Percentiles rank a stretch among this genome's conserved stretches.
Evolutionary conservation across 35 echinoderm and acorn worm genomes (phyloP).

Genomic region (Apostichopus californicus): DNA sequence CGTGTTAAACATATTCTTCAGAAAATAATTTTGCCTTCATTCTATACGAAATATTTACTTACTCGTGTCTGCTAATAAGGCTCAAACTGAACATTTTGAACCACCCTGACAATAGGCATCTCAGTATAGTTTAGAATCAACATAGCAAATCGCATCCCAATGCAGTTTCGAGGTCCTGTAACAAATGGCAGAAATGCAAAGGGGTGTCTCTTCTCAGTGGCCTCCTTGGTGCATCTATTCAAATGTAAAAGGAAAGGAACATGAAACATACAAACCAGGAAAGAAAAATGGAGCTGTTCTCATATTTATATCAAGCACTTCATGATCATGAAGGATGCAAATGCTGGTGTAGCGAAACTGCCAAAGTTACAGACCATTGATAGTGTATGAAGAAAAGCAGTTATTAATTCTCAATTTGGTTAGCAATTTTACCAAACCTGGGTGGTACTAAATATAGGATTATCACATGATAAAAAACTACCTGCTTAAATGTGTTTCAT

Average conservation of each 20-base stretch:
- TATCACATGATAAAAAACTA: no score
- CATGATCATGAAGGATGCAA: not conserved
- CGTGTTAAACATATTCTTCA: no score
- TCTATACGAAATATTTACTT: not conserved
- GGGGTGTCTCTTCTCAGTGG: conserved; percentile 50
- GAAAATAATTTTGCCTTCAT: no score
- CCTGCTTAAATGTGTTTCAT: no score
- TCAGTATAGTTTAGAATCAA: not conserved
- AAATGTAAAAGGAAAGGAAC: not conserved
- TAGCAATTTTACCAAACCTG: no score
- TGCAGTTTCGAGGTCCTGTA: conserved; percentile 51
- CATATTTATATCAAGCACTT: not conserved
- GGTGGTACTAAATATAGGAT: no score
- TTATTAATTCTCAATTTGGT: no score
- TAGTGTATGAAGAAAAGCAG: no score
- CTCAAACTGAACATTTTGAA: conserved; percentile 40
- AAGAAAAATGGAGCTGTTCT: not conserved
- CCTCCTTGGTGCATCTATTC: conserved; percentile 49
- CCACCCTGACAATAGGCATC: conserved; percentile 21
- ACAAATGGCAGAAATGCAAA: conserved; percentile 55
- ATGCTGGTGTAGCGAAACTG: no score
- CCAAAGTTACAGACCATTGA: no score
- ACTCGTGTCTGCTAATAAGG: conserved; percentile 19
- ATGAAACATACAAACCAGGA: not conserved
- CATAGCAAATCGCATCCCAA: conserved; percentile 47